Percentiles rank a stretch among this genome's conserved stretches.
phyloP scores from a whole-genome alignment of 2,113 vertebrate genomes.

The Silurus glanis region DNA sequence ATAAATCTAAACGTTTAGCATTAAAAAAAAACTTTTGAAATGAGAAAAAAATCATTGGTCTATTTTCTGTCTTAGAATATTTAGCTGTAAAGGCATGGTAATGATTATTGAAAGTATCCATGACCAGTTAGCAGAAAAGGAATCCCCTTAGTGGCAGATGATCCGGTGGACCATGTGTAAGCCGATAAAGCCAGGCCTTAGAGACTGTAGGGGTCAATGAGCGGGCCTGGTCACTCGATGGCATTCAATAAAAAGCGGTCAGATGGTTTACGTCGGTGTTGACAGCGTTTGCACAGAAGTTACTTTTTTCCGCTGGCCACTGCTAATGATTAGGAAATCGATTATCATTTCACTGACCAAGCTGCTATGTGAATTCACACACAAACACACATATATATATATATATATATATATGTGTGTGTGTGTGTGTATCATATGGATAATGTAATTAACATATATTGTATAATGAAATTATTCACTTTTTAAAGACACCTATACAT shows the following conservation, averaged over 20 bases:
- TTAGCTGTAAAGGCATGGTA: conserved; percentile 24
- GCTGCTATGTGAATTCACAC: conserved; percentile 36
- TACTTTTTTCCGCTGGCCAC: conserved; percentile 57
- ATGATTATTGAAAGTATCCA: conserved; percentile 20
- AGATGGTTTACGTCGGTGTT: conserved; percentile 55
- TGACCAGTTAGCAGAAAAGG: background rate
- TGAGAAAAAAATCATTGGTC: background rate
- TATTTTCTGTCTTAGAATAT: background rate
- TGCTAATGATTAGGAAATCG: conserved; percentile 69
- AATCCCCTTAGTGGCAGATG: conserved; percentile 25
- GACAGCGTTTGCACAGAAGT: conserved; percentile 63
- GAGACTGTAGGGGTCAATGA: conserved; percentile 63
- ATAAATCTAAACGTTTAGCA: background rate
- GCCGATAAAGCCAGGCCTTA: conserved; percentile 24
- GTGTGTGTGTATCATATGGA: background rate
- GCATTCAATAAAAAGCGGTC: conserved; percentile 66
- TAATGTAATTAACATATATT: background rate
- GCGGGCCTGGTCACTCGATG: conserved; percentile 57
- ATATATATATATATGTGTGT: too few relatives aligned
- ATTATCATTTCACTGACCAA: conserved; percentile 58
- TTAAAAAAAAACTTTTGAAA: conserved; percentile 13
- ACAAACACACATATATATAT: background rate
- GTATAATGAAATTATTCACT: background rate
- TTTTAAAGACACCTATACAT: background rate
- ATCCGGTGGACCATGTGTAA: conserved; percentile 48